Percentiles rank a stretch among this genome's conserved stretches.
Conservation (phyloP, 2,113 vertebrate genomes). For the Eulemur macaco region DNA sequence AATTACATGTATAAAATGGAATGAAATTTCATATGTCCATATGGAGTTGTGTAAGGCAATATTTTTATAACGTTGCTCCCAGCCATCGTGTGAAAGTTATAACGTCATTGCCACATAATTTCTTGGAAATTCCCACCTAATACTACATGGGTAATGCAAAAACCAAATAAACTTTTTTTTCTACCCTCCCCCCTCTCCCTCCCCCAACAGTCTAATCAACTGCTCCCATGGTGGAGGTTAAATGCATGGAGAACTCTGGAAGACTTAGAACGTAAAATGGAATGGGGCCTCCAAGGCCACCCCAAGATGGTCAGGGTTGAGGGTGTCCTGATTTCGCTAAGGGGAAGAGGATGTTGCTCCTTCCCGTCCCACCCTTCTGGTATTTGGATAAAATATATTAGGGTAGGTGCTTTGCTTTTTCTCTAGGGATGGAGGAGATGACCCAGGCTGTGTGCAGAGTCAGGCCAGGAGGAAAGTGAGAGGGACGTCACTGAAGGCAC, state of each 20-base stretch:
- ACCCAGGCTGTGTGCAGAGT: neutral
- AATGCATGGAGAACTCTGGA: neutral
- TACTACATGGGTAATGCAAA: constrained; percentile 60
- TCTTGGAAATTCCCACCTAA: constrained; percentile 45
- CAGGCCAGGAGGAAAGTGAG: neutral
- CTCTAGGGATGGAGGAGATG: neutral
- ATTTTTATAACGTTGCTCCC: constrained; percentile 49
- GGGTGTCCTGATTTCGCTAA: neutral
- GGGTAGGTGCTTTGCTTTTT: neutral
- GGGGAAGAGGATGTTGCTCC: neutral
- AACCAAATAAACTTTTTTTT: constrained; percentile 18
- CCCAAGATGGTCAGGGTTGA: neutral
- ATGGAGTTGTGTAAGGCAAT: constrained; percentile 54
- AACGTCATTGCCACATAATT: constrained; percentile 60
- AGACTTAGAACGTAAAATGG: neutral
- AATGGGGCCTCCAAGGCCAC: neutral
- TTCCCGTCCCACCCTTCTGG: neutral
- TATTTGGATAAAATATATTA: neutral
- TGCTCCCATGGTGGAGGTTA: neutral
- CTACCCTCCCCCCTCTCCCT: neutral
- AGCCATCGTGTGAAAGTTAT: constrained; percentile 8
- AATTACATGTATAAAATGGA: constrained; percentile 53
- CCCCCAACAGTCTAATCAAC: neutral
- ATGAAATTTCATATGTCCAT: constrained; percentile 39
- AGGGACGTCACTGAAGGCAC: no score